Percentiles rank a stretch among this genome's conserved stretches.
Conservation (phyloP, 2,888 invertebrate species). For the Idaea dimidiata region DNA sequence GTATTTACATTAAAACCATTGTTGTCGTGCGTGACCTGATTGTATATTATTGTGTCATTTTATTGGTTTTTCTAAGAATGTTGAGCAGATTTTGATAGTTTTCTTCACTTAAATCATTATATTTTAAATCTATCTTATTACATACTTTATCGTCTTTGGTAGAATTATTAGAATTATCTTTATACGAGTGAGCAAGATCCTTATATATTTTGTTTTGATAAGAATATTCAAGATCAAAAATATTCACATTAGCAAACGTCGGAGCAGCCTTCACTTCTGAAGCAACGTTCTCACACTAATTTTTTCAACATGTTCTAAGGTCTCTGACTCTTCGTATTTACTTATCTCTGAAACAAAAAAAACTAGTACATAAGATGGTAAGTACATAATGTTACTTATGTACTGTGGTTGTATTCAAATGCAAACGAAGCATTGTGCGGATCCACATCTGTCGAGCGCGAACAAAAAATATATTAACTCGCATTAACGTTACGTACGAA, state of each 20-base stretch:
- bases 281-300: background rate
- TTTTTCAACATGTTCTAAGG: slow-evolving; percentile 9
- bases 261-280: background rate
- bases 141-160: too few species aligned
- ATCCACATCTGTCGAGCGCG: slow-evolving; percentile 56
- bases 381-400: background rate
- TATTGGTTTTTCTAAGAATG: background rate
- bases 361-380: background rate
- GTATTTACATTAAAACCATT: background rate
- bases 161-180: too few species aligned
- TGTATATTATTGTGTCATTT: background rate
- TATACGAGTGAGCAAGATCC: background rate
- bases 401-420: slow-evolving; percentile 42
- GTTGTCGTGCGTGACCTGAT: background rate
- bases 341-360: slow-evolving; percentile 1
- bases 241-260: background rate
- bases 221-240: background rate
- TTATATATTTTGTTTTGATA: background rate
- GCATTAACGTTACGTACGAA: slow-evolving; percentile 52
- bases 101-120: too few species aligned
- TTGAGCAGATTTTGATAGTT: background rate
- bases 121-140: too few species aligned
- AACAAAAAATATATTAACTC: slow-evolving; percentile 69
- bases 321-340: slow-evolving; percentile 18
- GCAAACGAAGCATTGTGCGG: slow-evolving; percentile 53